Percentiles rank a stretch among this genome's conserved stretches.
These are phyloP conservation scores for Drosophila greeni DNA, from an alignment of 2,888 invertebrate genomes.

Conservation along the genomic window DNA sequence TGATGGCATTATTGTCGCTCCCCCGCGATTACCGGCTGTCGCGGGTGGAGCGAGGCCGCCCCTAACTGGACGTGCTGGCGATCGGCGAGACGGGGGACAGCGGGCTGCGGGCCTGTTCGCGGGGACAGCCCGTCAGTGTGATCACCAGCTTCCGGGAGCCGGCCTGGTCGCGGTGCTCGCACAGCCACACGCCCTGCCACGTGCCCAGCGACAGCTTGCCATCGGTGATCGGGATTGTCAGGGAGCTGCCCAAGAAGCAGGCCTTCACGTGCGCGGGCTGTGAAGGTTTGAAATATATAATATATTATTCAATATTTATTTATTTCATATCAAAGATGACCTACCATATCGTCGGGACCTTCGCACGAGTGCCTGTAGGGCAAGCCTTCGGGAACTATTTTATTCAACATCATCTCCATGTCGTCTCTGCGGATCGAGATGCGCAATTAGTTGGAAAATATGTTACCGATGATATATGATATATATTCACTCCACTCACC, in stretches of 20 bases:
- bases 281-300: no score
- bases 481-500: conserved; percentile 78
- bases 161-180: conserved; percentile 97
- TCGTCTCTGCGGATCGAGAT: conserved; percentile 85
- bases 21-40: conserved; percentile 80
- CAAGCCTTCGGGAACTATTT: conserved; percentile 98
- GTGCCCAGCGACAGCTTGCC: conserved; percentile 96
- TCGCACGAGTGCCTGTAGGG: conserved; percentile 98
- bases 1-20: conserved; percentile 80
- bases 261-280: conserved; percentile 99
- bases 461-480: neutral
- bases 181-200: conserved; percentile 99
- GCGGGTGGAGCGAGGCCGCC: conserved; percentile 83
- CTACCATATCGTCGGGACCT: conserved; percentile 99
- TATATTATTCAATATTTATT: no score
- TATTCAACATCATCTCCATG: conserved; percentile 99
- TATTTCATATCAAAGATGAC: no score
- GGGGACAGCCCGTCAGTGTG: conserved; percentile 93
- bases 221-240: conserved; percentile 97
- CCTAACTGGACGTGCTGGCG: conserved; percentile 96
- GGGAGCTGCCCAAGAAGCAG: conserved; percentile 95
- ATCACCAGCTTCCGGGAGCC: conserved; percentile 94
- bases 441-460: neutral
- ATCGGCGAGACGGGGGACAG: conserved; percentile 90
- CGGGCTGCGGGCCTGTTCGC: conserved; percentile 91